These are phyloP conservation scores for Lutraria rhynchaena DNA, from an alignment of 1,140 invertebrate genomes.

Conservation along the genomic window DNA sequence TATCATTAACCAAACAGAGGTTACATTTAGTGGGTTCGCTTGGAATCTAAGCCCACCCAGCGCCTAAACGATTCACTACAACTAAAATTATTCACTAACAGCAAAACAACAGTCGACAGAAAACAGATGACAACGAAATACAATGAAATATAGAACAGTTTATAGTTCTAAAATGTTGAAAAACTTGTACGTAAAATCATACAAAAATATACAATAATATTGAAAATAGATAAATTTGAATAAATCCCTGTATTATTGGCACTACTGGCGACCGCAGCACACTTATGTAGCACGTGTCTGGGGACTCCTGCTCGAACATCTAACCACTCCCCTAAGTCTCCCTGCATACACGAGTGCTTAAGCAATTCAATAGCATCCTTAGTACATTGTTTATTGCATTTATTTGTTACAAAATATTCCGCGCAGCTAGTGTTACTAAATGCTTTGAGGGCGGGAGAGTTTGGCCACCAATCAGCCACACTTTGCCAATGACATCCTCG, in stretches of 20 bases:
- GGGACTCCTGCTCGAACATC: background rate
- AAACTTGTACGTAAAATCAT: too few relatives aligned
- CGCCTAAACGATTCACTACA: too few relatives aligned
- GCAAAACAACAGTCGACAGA: too few relatives aligned
- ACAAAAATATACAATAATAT: too few relatives aligned
- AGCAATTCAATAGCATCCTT: conserved; percentile 35
- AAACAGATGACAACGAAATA: too few relatives aligned
- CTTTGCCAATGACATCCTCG: conserved; percentile 45
- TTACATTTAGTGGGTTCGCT: too few relatives aligned
- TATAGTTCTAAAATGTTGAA: too few relatives aligned
- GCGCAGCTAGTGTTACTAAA: conserved; percentile 18
- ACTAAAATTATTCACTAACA: too few relatives aligned
- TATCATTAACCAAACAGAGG: too few relatives aligned
- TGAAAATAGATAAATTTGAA: too few relatives aligned
- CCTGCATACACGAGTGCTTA: conserved; percentile 63
- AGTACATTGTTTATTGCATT: conserved; percentile 58
- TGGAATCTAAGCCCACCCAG: too few relatives aligned
- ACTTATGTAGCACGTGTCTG: background rate
- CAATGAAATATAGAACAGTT: too few relatives aligned
- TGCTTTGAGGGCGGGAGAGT: background rate
- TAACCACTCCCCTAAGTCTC: conserved; percentile 56
- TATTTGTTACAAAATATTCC: conserved; percentile 14
- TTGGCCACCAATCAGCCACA: background rate
- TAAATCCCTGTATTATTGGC: background rate
- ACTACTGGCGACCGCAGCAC: conserved; percentile 2